Base-by-base conservation (phyloP, 2,113 vertebrate species). In the Ginglymostoma cirratum region DNA sequence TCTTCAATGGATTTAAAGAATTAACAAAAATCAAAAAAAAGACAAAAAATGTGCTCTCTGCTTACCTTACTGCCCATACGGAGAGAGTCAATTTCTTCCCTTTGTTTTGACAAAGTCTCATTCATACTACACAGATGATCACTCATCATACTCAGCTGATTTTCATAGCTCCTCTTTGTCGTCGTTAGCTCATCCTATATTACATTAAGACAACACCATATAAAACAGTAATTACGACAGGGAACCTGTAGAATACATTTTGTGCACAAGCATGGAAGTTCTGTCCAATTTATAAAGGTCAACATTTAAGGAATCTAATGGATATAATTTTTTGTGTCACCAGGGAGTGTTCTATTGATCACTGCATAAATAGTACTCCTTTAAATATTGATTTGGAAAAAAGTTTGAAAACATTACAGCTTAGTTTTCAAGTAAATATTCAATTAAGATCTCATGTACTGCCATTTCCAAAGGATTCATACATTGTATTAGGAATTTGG, bases 101-200 rank as follows among this genome's bases (percentile, higher is more conserved):
- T 98, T 97, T 99, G 99, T 96, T 99, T 99, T 86, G 99, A 99
- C 96, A 99, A 96, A 0, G 98, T 99, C 98, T 99, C 99, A 0
- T 99, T 99, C 99, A 99, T 99, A 78, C 98, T 99, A 96, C 99
- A 99, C 96, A 99, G 98, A 96, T 99, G 99, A 96, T 99, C 99
- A n/a, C 99, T 99, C 99, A 99, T 99, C 99, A 99, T 99, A 96
- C 99, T 99, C 86, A 99, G 96, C 97, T 99, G 99, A 96, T 99
- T 99, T 97, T 99, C 99, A 0, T 99, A 99, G 97, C 99, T 99
- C 96, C 99, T 98, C 97, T 99, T 99, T 0, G 99, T 99, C 0
- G 99, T 99, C 70, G 98, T 97, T 96, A 99, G 96, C 95, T 99
- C 99, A 96, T 99, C 99, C 99, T 99, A 96, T 0, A 72, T 78